Base-by-base conservation (phyloP, 2,888 invertebrate genomes). In the Rhingia campestris region DNA sequence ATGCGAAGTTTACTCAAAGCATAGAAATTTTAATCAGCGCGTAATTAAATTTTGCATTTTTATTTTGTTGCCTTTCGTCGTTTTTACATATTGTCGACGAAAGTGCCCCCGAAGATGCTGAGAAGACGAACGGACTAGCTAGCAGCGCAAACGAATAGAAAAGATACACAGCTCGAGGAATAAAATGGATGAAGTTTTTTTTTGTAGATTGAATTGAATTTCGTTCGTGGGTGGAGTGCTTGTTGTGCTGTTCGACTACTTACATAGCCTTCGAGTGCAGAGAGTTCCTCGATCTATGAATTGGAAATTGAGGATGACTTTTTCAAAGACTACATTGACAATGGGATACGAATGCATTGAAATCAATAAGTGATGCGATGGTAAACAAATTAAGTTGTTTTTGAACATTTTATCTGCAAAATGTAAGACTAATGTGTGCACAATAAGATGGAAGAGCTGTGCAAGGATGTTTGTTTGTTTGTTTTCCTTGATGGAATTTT, bases 351-450 rank as follows among this genome's bases (percentile, higher is more conserved):
- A 41, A 3, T 33, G 54, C 54, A 67, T 54, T 54, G 45, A 10
- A 67, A 67, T 37, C 39, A 32, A 53, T 39, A 53, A 66, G 22
- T 67, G 51, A 63, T 63, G 14, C 54, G 70, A 63, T 63, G 70
- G 72, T 49, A 79, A 79, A 58, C 47, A 64, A 72, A 58, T 72
- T 58, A 79, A 58, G 64, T 53, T 49, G 63, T 64, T 64, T 22
- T 22, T 22, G 2, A 22, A 22, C 22, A 22, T 22, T 22, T 22
- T 22, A 22, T 22, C 22, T 22, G 22, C 22, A 2, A 22, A 22
- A 22, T 22, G 22, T 22, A 22, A 22, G 22, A 22, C 22, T 22
- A 22, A 22, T 22, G 22, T 22, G 22, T 22, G 22, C 22, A 22
- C 22, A 22, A 22, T 22, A 22, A 22, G 22, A 22, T 22, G 22